Conservation (phyloP, 2,797 vertebrate genomes). For the Sternarchorhynchus goeldii region DNA sequence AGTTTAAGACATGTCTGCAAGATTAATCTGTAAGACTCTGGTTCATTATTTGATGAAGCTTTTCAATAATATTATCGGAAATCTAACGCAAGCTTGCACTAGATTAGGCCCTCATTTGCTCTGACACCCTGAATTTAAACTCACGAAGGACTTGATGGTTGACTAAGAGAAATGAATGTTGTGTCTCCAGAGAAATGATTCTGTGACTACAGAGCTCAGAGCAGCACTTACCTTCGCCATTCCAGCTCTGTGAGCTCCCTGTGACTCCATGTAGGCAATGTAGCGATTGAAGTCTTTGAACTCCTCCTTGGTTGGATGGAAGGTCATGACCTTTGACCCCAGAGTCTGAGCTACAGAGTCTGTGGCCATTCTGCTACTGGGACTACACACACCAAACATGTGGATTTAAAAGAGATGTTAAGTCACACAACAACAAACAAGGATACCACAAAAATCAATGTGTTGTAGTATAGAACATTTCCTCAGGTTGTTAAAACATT, state of each 20-base stretch:
- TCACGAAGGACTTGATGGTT: too few species aligned
- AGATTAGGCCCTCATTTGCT: too few species aligned
- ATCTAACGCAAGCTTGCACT: too few species aligned
- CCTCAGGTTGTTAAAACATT: too few species aligned
- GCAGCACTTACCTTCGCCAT: conserved; percentile 83
- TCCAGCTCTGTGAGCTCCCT: conserved; percentile 91
- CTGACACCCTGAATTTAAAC: too few species aligned
- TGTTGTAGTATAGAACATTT: neutral
- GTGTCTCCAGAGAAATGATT: neutral
- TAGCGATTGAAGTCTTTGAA: conserved; percentile 92
- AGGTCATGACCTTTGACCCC: conserved; percentile 87
- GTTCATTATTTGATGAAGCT: too few species aligned
- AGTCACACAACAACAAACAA: neutral
- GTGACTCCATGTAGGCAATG: conserved; percentile 91
- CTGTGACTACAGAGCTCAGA: neutral
- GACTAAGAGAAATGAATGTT: neutral
- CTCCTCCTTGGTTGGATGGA: conserved; percentile 89
- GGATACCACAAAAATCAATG: neutral
- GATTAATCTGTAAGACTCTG: too few species aligned
- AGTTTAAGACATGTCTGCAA: too few species aligned
- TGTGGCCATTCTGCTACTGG: conserved; percentile 78
- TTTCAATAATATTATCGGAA: too few species aligned
- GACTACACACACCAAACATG: conserved; percentile 25
- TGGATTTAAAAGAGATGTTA: neutral
- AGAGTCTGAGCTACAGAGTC: conserved; percentile 80